A percentile compares a stretch with the other conserved stretches of the same genome.
Evolutionary conservation across 2,113 vertebrate species (phyloP).

Genomic region (Paratilapia polleni): DNA sequence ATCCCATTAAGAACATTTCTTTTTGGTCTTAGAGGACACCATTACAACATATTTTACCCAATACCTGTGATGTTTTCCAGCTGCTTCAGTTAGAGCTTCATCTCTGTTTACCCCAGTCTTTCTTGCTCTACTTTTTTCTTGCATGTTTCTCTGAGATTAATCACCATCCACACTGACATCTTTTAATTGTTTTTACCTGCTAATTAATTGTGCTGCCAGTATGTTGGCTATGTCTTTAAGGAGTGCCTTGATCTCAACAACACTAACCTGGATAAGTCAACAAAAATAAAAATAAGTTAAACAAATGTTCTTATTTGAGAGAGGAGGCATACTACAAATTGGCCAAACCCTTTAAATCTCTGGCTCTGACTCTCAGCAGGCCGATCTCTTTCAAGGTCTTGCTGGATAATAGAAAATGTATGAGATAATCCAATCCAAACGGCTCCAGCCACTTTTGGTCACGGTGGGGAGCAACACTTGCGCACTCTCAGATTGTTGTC

Average conservation of each 20-base stretch:
- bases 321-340: constrained; percentile 40
- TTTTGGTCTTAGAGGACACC: neutral
- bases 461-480: constrained; percentile 27
- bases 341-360: constrained; percentile 38
- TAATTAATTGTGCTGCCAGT: constrained; percentile 33
- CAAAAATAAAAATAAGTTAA: constrained; percentile 35
- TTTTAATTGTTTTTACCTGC: constrained; percentile 39
- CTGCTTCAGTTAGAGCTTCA: neutral
- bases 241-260: constrained; percentile 20
- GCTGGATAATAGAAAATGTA: constrained; percentile 72
- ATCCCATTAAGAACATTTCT: neutral
- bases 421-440: constrained; percentile 76
- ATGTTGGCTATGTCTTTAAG: neutral
- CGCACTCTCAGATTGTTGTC: constrained; percentile 23
- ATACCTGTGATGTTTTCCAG: neutral
- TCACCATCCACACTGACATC: constrained; percentile 15
- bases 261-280: constrained; percentile 41
- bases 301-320: constrained; percentile 23
- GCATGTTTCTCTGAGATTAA: constrained; percentile 3
- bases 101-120: neutral
- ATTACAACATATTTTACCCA: neutral
- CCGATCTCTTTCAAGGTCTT: constrained; percentile 65
- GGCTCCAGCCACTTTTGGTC: constrained; percentile 60
- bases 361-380: constrained; percentile 47
- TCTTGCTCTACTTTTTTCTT: constrained; percentile 32